A percentile compares a stretch with the other conserved stretches of the same genome.
Evolutionary conservation across 2,797 vertebrate species (phyloP).

Genomic region (Danionella dracula): DNA sequence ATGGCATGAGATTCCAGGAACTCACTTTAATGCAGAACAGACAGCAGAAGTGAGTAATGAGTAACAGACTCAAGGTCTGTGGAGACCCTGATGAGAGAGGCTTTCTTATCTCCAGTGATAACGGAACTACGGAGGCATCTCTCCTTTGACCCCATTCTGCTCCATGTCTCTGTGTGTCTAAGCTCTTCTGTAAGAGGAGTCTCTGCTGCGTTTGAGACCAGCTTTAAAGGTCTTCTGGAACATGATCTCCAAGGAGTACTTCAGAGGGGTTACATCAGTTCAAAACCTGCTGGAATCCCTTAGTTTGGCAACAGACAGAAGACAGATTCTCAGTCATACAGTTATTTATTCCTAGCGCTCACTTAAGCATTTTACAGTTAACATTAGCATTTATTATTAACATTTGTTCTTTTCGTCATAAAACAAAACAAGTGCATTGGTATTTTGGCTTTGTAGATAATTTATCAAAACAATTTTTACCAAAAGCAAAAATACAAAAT

Average conservation of each 20-base stretch:
- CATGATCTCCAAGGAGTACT: slow-evolving; percentile 1
- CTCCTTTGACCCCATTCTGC: neutral
- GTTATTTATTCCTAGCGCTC: no score
- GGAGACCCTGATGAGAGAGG: neutral
- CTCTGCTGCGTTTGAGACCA: neutral
- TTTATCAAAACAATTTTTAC: no score
- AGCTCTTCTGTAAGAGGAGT: neutral
- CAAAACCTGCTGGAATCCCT: slow-evolving; percentile 29
- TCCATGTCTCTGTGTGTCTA: no score
- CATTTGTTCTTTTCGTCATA: no score
- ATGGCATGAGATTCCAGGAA: slow-evolving; percentile 31
- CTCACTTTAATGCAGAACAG: slow-evolving; percentile 14
- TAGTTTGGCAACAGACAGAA: slow-evolving; percentile 10
- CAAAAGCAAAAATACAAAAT: no score
- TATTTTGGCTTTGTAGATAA: no score
- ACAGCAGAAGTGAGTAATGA: slow-evolving; percentile 20
- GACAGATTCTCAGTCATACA: no score
- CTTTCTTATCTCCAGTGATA: slow-evolving; percentile 7
- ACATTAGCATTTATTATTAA: no score
- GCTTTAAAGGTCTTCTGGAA: slow-evolving; percentile 19
- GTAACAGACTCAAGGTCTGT: slow-evolving; percentile 26
- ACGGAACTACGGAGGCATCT: neutral
- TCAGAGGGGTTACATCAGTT: slow-evolving; percentile 20
- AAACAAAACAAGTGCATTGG: no score
- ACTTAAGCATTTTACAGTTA: no score